Evolutionary conservation across 2,888 invertebrate species (phyloP).

Genomic region (Brachyopa scutellaris): DNA sequence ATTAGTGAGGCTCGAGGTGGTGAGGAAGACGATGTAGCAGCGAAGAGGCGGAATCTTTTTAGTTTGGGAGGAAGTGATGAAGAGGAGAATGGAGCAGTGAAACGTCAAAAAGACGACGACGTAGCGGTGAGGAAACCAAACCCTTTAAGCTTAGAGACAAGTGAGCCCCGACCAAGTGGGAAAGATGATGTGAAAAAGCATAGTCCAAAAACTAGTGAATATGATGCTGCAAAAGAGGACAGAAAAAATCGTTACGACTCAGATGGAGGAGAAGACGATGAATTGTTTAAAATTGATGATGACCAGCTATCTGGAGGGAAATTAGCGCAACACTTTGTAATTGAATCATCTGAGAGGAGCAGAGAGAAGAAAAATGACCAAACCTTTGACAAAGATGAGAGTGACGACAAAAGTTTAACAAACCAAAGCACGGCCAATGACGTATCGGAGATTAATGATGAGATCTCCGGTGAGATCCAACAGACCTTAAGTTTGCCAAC

Average conservation of each 20-base stretch:
- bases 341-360: constrained; percentile 65
- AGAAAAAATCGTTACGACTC: constrained; percentile 67
- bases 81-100: no score
- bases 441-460: constrained; percentile 80
- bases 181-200: neutral
- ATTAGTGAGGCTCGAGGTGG: constrained; percentile 61
- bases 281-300: constrained; percentile 79
- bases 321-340: constrained; percentile 80
- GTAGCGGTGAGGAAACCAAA: neutral
- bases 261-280: constrained; percentile 73
- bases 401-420: constrained; percentile 76
- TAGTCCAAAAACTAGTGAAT: neutral
- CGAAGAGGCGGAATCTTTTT: constrained; percentile 47
- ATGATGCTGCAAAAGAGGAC: constrained; percentile 25
- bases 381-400: constrained; percentile 67
- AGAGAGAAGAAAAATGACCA: constrained; percentile 61
- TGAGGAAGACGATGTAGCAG: constrained; percentile 34
- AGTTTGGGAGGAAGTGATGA: constrained; percentile 9
- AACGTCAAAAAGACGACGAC: constrained; percentile 15
- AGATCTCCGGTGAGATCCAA: constrained; percentile 72
- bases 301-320: constrained; percentile 79
- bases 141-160: constrained; percentile 9
- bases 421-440: constrained; percentile 81
- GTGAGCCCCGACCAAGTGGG: neutral
- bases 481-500: constrained; percentile 55